phyloP scores from a whole-genome alignment of 2,113 vertebrate species.

The Malurus elegans region DNA sequence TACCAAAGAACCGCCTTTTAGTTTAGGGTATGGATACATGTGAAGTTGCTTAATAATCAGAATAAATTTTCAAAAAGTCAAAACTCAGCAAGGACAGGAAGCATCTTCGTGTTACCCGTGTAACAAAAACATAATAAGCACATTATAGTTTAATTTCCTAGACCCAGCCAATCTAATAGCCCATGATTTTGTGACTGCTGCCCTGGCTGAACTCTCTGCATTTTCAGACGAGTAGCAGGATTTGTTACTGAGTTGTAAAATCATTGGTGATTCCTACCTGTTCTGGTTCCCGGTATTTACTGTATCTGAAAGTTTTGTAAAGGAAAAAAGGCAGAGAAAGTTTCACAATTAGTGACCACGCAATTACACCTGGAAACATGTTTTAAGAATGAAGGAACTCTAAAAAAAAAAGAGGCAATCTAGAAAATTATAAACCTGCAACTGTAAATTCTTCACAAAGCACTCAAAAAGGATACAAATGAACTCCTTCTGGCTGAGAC shows the following conservation, averaged over 20 bases:
- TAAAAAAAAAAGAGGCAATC: not conserved
- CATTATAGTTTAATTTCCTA: not conserved
- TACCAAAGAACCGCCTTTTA: constrained; percentile 1
- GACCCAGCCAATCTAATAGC: not conserved
- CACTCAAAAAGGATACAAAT: constrained; percentile 88
- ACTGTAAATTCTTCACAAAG: not conserved
- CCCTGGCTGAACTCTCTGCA: not conserved
- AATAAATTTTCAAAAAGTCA: not conserved
- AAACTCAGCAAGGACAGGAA: not conserved
- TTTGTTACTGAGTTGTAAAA: not conserved
- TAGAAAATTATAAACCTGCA: not conserved
- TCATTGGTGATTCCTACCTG: constrained; percentile 47
- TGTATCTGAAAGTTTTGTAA: constrained; percentile 74
- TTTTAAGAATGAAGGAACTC: not conserved
- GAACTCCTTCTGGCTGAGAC: constrained; percentile 87
- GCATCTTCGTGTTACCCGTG: rapidly evolving
- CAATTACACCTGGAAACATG: not conserved
- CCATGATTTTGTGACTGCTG: not conserved
- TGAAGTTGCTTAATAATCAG: not conserved
- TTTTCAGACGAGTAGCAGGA: not conserved
- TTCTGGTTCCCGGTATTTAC: constrained; percentile 78
- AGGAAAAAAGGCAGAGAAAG: constrained; percentile 26
- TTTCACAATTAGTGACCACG: not conserved
- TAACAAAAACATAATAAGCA: not conserved
- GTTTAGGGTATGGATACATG: not conserved